A percentile compares a stretch with the other conserved stretches of the same genome.
Evolutionary conservation across 2,888 invertebrate species (phyloP).

Genomic region (Phymatocera aterrima): DNA sequence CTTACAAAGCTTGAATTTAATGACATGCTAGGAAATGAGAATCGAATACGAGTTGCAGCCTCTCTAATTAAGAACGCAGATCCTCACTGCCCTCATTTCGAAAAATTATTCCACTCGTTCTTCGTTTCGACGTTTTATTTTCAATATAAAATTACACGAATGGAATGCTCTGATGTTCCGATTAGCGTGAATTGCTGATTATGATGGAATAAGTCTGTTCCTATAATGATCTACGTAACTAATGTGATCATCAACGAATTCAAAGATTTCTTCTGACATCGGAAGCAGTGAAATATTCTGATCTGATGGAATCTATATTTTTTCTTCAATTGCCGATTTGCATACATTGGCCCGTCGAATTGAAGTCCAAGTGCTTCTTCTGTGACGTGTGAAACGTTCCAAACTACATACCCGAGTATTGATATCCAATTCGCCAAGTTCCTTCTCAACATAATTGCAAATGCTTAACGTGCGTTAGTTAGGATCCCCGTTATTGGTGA

Average conservation of each 20-base stretch:
- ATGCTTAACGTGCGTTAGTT: neutral
- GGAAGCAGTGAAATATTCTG: too few species aligned
- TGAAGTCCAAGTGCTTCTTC: neutral
- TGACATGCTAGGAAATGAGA: neutral
- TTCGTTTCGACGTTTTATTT: too few species aligned
- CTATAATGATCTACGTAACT: too few species aligned
- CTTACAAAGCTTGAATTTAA: neutral
- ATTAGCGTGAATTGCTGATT: neutral
- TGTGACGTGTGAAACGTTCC: slow-evolving; percentile 12
- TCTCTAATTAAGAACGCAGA: neutral
- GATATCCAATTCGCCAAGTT: slow-evolving; percentile 11
- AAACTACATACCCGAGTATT: neutral
- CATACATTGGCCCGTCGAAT: neutral
- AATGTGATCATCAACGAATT: too few species aligned
- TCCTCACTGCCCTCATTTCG: neutral
- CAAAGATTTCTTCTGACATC: too few species aligned
- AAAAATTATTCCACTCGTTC: neutral
- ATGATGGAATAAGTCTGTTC: too few species aligned
- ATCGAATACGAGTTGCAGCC: neutral
- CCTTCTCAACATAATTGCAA: neutral
- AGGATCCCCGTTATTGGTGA: neutral
- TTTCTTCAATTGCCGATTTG: neutral
- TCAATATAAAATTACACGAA: too few species aligned
- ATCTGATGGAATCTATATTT: too few species aligned
- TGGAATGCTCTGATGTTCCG: neutral